Evolutionary conservation across 1,140 invertebrate species (phyloP).

Genomic region (Sinonovacula constricta): DNA sequence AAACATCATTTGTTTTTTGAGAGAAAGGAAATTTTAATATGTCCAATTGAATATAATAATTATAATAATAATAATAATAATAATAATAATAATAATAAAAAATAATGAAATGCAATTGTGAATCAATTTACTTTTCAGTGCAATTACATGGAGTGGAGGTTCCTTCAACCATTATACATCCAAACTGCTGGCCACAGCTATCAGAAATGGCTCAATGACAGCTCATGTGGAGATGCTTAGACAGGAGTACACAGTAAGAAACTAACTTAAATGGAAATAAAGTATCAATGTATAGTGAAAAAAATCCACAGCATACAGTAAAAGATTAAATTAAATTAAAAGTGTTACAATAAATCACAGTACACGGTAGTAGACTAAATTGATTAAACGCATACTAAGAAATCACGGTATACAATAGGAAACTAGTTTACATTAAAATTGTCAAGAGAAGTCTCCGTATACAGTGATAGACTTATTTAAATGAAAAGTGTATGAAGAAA

Average conservation of each 20-base stretch:
- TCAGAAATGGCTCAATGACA: conserved; percentile 81
- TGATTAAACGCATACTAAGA: background rate
- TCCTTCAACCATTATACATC: conserved; percentile 83
- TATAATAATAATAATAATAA: too few species aligned
- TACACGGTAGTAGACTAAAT: background rate
- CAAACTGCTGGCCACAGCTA: conserved; percentile 80
- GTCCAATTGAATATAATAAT: too few species aligned
- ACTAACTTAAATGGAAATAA: background rate
- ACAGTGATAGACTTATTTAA: too few species aligned
- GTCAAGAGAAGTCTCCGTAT: too few species aligned
- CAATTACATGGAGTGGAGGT: conserved; percentile 82
- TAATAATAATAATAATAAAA: too few species aligned
- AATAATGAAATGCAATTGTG: too few species aligned
- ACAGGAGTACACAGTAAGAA: conserved; percentile 75
- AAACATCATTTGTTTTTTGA: too few species aligned
- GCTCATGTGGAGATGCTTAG: conserved; percentile 78
- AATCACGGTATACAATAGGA: background rate
- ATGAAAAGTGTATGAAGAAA: too few species aligned
- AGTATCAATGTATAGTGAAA: too few species aligned
- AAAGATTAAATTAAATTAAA: background rate
- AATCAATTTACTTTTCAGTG: conserved; percentile 73
- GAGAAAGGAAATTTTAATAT: too few species aligned
- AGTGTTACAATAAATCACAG: background rate
- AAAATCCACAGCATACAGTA: too few species aligned
- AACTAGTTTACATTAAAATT: too few species aligned